These are phyloP conservation scores for Rhinichthys osculus DNA, from an alignment of 2,797 vertebrate genomes.

Conservation along the genomic window DNA sequence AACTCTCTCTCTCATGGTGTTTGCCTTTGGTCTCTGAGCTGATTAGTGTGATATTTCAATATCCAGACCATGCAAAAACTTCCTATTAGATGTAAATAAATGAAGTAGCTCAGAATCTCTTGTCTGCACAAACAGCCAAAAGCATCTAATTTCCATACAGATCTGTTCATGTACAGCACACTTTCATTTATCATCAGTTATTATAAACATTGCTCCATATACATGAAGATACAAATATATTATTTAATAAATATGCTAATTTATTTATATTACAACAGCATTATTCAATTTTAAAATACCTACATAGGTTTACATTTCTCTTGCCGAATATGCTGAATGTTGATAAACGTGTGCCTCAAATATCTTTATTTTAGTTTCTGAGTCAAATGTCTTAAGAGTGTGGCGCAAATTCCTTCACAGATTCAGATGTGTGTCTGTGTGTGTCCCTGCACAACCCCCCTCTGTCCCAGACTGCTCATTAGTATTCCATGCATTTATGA, in stretches of 20 bases:
- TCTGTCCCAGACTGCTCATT: conserved; percentile 74
- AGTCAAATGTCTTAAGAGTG: conserved; percentile 6
- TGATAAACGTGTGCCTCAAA: background rate
- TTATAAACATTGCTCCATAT: background rate
- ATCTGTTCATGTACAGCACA: background rate
- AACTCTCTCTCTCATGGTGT: background rate
- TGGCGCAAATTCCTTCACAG: conserved; percentile 34
- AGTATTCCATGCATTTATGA: conserved; percentile 82
- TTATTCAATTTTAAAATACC: background rate
- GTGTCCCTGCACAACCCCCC: conserved; percentile 65
- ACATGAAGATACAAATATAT: background rate
- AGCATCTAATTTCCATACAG: background rate
- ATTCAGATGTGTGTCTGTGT: conserved; percentile 23
- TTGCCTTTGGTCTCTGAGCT: conserved; percentile 32
- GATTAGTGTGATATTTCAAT: conserved; percentile 28
- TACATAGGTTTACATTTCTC: background rate
- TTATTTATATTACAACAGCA: background rate
- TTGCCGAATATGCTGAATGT: background rate
- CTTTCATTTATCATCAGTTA: background rate
- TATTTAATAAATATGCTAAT: background rate
- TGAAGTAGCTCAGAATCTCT: background rate
- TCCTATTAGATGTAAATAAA: conserved; percentile 1
- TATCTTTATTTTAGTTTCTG: background rate
- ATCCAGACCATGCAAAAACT: conserved; percentile 30
- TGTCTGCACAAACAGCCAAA: background rate